These are phyloP conservation scores for Muricea muricata DNA, from an alignment of 92 coral and sea anemone species.

Conservation along the genomic window DNA sequence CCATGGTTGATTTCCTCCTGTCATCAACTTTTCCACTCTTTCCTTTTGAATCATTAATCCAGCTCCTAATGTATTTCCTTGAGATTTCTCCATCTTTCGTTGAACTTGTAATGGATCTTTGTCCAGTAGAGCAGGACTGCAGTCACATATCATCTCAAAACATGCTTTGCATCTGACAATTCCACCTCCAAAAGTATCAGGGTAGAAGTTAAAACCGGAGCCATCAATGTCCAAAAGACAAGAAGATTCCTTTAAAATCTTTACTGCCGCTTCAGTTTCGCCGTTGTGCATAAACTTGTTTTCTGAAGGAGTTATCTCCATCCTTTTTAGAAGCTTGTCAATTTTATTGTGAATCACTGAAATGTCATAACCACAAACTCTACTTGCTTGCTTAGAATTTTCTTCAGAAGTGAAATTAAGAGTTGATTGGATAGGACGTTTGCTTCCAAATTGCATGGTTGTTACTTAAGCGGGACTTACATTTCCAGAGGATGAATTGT, in stretches of 20 bases:
- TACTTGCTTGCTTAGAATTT: not conserved
- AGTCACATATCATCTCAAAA: slow-evolving; percentile 44
- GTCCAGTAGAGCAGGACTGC: slow-evolving; percentile 37
- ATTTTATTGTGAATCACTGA: not conserved
- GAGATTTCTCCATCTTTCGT: slow-evolving; percentile 28
- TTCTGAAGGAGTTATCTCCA: not conserved
- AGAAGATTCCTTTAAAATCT: slow-evolving; percentile 25
- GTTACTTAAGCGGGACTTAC: not conserved
- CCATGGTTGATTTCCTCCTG: slow-evolving; percentile 49
- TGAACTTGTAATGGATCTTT: slow-evolving; percentile 31
- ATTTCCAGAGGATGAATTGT: not conserved
- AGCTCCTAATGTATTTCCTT: slow-evolving; percentile 27
- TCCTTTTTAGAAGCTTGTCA: slow-evolving; percentile 8
- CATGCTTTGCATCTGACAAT: slow-evolving; percentile 35
- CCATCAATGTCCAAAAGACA: slow-evolving; percentile 28
- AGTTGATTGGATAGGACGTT: slow-evolving; percentile 30
- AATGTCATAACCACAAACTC: not conserved
- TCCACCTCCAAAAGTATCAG: slow-evolving; percentile 30
- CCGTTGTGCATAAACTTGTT: not conserved
- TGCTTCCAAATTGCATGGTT: not conserved
- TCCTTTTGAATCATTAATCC: slow-evolving; percentile 42
- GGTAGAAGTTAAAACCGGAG: slow-evolving; percentile 23
- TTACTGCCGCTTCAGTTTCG: slow-evolving; percentile 5
- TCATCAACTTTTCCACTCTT: slow-evolving; percentile 38
- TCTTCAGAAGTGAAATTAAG: slow-evolving; percentile 19